These are phyloP conservation scores for Ctenicera cuprea DNA, from an alignment of 2,888 invertebrate genomes.

Conservation along the genomic window DNA sequence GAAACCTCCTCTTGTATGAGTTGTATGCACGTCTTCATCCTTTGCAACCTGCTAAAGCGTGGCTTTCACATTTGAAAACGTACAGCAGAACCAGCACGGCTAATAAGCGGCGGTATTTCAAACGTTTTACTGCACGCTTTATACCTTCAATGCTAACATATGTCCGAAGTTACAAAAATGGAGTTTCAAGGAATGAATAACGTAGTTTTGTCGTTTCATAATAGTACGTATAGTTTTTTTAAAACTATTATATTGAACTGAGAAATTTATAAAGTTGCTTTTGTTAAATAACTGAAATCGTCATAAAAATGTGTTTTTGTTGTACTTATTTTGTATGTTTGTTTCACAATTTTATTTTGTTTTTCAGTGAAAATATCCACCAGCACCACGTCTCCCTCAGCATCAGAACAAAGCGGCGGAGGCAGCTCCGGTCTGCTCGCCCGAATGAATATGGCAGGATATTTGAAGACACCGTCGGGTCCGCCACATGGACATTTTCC, in stretches of 20 bases:
- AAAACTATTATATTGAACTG: too few relatives aligned
- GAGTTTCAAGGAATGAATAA: too few relatives aligned
- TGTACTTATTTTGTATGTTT: too few relatives aligned
- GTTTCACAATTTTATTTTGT: not conserved
- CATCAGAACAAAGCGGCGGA: constrained; percentile 51
- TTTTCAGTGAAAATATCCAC: constrained; percentile 62
- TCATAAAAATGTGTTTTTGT: too few relatives aligned
- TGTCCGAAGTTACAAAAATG: too few relatives aligned
- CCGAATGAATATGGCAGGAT: constrained; percentile 68
- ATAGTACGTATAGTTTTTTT: too few relatives aligned
- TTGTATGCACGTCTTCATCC: constrained; percentile 6
- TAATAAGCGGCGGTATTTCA: constrained; percentile 1
- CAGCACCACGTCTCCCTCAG: constrained; percentile 55
- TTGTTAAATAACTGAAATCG: too few relatives aligned
- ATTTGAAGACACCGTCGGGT: constrained; percentile 63
- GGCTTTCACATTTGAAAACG: not conserved
- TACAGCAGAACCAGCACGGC: not conserved
- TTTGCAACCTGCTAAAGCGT: not conserved
- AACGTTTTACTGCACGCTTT: not conserved
- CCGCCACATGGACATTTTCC: constrained; percentile 65
- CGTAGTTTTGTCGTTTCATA: too few relatives aligned
- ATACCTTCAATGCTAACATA: not conserved
- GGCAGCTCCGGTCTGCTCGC: constrained; percentile 58
- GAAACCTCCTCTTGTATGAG: constrained; percentile 9
- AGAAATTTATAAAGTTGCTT: too few relatives aligned